Conservation (phyloP, 2,113 vertebrate genomes). For the Pheucticus melanocephalus region DNA sequence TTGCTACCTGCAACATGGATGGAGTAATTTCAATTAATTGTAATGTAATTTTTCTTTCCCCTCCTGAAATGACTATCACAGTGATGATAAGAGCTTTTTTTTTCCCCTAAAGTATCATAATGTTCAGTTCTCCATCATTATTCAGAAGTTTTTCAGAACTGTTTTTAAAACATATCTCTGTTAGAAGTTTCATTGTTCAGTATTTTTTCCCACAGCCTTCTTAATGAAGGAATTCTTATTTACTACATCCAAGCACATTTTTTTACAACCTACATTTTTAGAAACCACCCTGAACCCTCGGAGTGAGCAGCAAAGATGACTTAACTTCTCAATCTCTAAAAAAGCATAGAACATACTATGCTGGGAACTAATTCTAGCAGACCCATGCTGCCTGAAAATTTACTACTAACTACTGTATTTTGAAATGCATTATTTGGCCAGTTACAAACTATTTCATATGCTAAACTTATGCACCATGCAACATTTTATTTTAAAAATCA, state of each 20-base stretch:
- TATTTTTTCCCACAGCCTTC: background rate
- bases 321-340: background rate
- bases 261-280: background rate
- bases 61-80: background rate
- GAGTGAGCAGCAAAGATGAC: background rate
- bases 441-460: background rate
- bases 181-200: background rate
- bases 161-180: background rate
- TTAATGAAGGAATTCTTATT: background rate
- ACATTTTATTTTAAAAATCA: background rate
- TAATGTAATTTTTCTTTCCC: background rate
- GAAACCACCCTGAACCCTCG: background rate
- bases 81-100: background rate
- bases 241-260: background rate
- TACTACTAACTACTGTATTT: background rate
- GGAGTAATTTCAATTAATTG: background rate
- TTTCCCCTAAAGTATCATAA: background rate
- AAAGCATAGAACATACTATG: background rate
- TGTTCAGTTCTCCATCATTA: background rate
- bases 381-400: background rate
- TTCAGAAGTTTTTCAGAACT: background rate
- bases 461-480: background rate
- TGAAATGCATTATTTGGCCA: background rate
- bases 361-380: background rate
- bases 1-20: background rate